phyloP scores from a whole-genome alignment of 2,113 vertebrate genomes.

The Triplophysa siluroides region DNA sequence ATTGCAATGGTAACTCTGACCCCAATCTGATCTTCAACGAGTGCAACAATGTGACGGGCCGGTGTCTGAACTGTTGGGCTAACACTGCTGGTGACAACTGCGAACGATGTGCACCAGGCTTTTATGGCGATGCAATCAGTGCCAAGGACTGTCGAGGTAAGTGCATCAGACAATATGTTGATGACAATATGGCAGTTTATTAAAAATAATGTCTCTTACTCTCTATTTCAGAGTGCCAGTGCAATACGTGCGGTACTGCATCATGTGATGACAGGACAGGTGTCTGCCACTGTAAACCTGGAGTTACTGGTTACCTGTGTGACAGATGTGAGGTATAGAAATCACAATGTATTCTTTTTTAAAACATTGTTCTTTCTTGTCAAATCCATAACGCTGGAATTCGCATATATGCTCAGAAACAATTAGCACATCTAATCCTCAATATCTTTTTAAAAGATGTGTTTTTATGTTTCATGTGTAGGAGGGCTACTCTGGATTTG shows the following conservation, averaged over 20 bases:
- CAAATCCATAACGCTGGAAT: too few species aligned
- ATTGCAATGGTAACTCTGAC: conserved; percentile 95
- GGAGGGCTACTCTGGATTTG: conserved; percentile 79
- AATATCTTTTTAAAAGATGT: conserved; percentile 2
- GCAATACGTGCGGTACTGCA: conserved; percentile 77
- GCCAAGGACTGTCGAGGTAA: conserved; percentile 91
- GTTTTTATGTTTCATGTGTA: conserved; percentile 57
- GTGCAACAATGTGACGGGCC: conserved; percentile 90
- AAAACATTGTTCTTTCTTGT: too few species aligned
- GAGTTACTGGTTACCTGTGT: conserved; percentile 76
- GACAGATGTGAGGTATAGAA: conserved; percentile 77
- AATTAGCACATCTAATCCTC: background rate
- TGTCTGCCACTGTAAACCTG: conserved; percentile 81
- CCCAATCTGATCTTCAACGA: conserved; percentile 95
- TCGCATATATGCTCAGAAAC: background rate
- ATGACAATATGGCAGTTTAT: background rate
- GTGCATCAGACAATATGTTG: conserved; percentile 2
- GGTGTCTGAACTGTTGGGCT: conserved; percentile 88
- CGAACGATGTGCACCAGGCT: conserved; percentile 85
- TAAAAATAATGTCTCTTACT: background rate
- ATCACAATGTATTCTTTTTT: too few species aligned
- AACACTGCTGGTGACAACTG: conserved; percentile 88
- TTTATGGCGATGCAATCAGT: conserved; percentile 86
- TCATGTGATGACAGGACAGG: conserved; percentile 79
- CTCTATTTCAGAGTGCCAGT: conserved; percentile 71